Evolutionary conservation across 1,140 invertebrate species (phyloP).

Genomic region (Contarinia nasturtii): DNA sequence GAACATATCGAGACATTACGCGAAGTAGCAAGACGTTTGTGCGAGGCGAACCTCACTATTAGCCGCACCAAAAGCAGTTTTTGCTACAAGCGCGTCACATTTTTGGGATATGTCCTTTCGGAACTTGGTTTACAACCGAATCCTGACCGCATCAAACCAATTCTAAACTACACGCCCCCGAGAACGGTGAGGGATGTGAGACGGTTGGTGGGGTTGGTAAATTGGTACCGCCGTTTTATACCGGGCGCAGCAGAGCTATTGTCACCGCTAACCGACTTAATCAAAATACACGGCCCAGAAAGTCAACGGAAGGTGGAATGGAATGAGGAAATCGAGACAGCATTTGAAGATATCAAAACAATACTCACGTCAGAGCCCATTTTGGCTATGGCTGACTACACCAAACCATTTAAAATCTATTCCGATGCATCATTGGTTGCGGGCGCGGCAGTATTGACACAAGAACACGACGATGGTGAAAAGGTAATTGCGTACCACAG

Average conservation of each 20-base stretch:
- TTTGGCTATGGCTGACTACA: neutral
- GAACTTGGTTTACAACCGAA: neutral
- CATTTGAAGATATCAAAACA: neutral
- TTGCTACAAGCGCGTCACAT: neutral
- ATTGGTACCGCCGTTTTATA: neutral
- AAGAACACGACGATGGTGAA: neutral
- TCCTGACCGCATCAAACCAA: neutral
- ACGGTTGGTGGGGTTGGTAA: neutral
- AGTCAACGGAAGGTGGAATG: neutral
- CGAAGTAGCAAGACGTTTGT: slow-evolving; percentile 2
- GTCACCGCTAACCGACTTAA: neutral
- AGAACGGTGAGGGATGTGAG: neutral
- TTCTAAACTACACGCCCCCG: neutral
- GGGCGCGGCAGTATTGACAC: neutral
- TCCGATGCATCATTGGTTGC: neutral
- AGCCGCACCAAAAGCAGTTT: neutral
- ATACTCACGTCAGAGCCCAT: neutral
- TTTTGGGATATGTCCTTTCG: neutral
- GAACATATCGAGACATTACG: slow-evolving; percentile 23
- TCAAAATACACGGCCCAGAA: neutral
- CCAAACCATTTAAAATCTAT: neutral
- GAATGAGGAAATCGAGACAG: neutral
- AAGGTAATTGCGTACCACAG: neutral
- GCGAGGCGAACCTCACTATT: slow-evolving; percentile 1
- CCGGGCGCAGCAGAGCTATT: neutral